A percentile compares a stretch with the other conserved stretches of the same genome.
These are phyloP conservation scores for Chascanopsetta lugubris DNA, from an alignment of 2,113 vertebrate species.

Conservation along the genomic window DNA sequence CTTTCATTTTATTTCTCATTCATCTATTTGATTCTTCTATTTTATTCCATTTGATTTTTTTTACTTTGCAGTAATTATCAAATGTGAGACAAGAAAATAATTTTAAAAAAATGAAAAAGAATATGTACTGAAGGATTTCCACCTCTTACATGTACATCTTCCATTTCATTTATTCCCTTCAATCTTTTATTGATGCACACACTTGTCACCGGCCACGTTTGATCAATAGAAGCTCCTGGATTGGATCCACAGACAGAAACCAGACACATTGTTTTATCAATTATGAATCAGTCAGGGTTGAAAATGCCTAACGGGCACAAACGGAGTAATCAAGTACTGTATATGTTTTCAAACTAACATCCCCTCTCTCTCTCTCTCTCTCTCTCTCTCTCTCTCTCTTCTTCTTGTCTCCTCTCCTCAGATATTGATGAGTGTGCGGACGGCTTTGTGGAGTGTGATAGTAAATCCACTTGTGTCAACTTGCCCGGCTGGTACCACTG, in stretches of 20 bases:
- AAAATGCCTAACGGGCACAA: slow-evolving; percentile 42
- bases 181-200: slow-evolving; percentile 53
- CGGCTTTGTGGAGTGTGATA: slow-evolving; percentile 95
- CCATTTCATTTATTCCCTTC: slow-evolving; percentile 36
- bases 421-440: slow-evolving; percentile 97
- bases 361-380: not conserved
- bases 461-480: slow-evolving; percentile 94
- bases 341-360: slow-evolving; percentile 19
- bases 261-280: slow-evolving; percentile 52
- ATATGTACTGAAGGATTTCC: not conserved
- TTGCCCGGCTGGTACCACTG: slow-evolving; percentile 99
- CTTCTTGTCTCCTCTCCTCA: slow-evolving; percentile 54
- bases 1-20: no score
- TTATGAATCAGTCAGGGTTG: slow-evolving; percentile 50
- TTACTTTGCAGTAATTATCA: no score
- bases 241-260: slow-evolving; percentile 31
- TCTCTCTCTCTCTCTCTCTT: not conserved
- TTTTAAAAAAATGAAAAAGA: not conserved
- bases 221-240: slow-evolving; percentile 61
- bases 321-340: slow-evolving; percentile 24
- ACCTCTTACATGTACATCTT: not conserved
- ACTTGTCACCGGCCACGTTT: slow-evolving; percentile 31
- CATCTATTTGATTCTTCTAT: no score
- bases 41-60: no score
- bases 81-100: no score